Evolutionary conservation across 2,113 vertebrate species (phyloP), one percentile per base, ranked within the genome.

Genomic region (Suncus etruscus): DNA sequence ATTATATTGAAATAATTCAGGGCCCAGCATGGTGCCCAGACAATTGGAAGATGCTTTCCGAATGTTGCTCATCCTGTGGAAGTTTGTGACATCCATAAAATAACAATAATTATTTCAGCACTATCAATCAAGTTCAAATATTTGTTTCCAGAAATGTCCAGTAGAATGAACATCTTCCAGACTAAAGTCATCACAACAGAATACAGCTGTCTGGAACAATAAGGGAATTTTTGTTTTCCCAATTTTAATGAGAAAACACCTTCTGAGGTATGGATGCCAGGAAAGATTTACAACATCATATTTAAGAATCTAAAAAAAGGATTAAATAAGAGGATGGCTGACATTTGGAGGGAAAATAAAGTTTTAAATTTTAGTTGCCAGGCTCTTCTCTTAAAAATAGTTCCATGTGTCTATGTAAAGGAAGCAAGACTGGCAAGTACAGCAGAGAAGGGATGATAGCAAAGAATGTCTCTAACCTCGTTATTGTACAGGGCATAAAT

Each of bases 141-240:
- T 97, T 97, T 98, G 96, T 97, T 98, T 97, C 97, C 97, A 97
- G 97, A 98, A 97, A 95, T 96, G 97, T 97, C 97, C 96, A 97
- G 96, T 96, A 97, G 96, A 96, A 98, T 94, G 97, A 98, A 98
- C 96, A 97, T 97, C 97, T 97, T 98, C 97, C 97, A 98, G 94
- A 96, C 94, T 81, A 95, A 97, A 97, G 97, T 97, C 97, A 97
- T 96, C 95, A 96, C 96, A 97, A 97, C 96, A 96, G 95, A 93
- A 78, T 96, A 96, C 92, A 97, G 97, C 92, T 95, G 97, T 97
- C 97, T 96, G 79, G 86, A 96, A 96, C 94, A 96, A 97, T 95
- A 25, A 31, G 93, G 95, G 90, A 91, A 96, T 95, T 97, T 97
- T 96, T 97, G 90, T 72, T 54, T 92, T 27, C 50, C 54, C 14